These are phyloP conservation scores for Bambusicola thoracicus DNA, from an alignment of 2,113 vertebrate genomes.

Conservation along the genomic window DNA sequence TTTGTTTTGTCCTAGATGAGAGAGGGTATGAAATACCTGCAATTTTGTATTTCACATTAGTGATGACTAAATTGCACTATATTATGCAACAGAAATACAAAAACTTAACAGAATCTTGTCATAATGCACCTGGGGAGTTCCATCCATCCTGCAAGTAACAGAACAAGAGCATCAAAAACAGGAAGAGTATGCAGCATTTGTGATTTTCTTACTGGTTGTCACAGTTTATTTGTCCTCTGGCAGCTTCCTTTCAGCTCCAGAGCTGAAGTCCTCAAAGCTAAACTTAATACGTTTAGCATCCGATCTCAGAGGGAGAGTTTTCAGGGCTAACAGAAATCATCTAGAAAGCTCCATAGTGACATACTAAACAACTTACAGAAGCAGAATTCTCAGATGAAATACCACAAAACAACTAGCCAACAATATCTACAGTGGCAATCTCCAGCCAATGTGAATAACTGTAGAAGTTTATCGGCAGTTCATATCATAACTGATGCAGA, in stretches of 20 bases:
- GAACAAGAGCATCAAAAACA: background rate
- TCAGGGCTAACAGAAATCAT: background rate
- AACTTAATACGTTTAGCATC: background rate
- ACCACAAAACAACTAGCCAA: background rate
- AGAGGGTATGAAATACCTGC: background rate
- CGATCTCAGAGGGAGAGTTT: background rate
- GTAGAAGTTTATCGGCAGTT: background rate
- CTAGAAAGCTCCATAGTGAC: background rate
- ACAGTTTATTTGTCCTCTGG: background rate
- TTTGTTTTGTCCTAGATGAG: background rate
- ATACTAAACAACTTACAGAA: background rate
- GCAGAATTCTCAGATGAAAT: background rate
- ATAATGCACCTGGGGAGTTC: background rate
- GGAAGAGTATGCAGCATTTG: background rate
- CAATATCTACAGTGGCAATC: background rate
- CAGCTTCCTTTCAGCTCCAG: background rate
- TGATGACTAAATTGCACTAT: background rate
- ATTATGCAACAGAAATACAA: background rate
- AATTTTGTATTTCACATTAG: background rate
- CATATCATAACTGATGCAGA: background rate
- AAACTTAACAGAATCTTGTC: background rate
- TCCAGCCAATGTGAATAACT: background rate
- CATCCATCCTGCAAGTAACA: background rate
- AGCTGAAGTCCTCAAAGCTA: background rate
- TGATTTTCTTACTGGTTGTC: background rate